A percentile compares a stretch with the other conserved stretches of the same genome.
phyloP scores from a whole-genome alignment of 2,113 vertebrate species.

The Collichthys lucidus region DNA sequence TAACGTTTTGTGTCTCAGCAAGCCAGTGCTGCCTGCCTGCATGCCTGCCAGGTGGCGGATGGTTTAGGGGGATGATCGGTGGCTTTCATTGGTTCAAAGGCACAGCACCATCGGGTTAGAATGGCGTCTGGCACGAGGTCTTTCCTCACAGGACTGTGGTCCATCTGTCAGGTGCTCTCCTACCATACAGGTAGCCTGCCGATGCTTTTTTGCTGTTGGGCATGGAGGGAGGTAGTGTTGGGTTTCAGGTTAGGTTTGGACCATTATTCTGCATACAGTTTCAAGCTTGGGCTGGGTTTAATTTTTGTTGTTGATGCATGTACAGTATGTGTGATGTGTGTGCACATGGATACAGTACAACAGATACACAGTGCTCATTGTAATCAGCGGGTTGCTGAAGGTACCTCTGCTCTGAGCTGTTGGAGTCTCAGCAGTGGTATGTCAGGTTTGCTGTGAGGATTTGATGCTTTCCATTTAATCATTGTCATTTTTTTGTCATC shows the following conservation, averaged over 20 bases:
- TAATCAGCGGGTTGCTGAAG: not conserved
- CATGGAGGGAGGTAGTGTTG: not conserved
- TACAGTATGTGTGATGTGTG: not conserved
- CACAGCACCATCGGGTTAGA: not conserved
- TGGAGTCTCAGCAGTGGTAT: too few species aligned
- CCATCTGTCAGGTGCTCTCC: not conserved
- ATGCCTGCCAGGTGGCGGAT: too few species aligned
- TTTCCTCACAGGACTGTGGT: not conserved
- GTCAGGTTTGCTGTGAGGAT: too few species aligned
- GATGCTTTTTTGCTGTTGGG: not conserved
- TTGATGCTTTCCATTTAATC: too few species aligned
- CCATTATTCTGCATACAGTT: not conserved
- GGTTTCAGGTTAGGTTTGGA: not conserved
- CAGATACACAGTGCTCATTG: too few species aligned
- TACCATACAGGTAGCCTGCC: not conserved
- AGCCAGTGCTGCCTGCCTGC: not conserved
- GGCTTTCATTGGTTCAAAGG: too few species aligned
- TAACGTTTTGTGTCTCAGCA: constrained; percentile 2
- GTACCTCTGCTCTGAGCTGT: too few species aligned
- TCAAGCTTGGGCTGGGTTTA: not conserved
- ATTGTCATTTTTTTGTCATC: too few species aligned
- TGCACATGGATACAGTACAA: too few species aligned
- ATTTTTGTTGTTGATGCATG: not conserved
- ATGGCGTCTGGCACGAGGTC: not conserved
- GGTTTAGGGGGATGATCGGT: too few species aligned